A percentile compares a stretch with the other conserved stretches of the same genome.
phyloP scores from a whole-genome alignment of 2,113 vertebrate genomes.

The Antechinus flavipes region DNA sequence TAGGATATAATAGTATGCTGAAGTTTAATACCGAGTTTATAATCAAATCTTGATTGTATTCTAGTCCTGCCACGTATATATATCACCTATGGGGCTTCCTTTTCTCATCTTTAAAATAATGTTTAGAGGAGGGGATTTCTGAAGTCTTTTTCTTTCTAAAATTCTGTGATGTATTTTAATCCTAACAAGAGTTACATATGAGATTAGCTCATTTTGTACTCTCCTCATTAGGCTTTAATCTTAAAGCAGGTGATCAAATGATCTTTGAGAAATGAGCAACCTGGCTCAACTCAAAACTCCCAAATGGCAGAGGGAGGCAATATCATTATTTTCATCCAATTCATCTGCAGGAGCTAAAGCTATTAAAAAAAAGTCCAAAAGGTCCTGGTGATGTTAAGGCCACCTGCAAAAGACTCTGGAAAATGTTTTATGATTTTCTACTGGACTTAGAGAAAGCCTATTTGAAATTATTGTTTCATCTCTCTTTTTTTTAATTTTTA shows the following conservation, averaged over 20 bases:
- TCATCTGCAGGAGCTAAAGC: neutral
- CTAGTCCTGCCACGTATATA: neutral
- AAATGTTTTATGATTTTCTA: neutral
- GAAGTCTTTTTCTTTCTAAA: neutral
- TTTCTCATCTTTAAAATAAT: neutral
- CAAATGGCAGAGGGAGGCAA: neutral
- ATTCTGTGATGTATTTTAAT: neutral
- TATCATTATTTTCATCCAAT: neutral
- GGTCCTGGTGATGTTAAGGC: neutral
- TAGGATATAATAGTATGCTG: neutral
- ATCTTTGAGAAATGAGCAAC: conserved; percentile 66
- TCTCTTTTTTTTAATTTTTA: too few species aligned
- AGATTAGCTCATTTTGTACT: neutral
- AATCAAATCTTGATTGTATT: neutral
- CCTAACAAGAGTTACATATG: neutral
- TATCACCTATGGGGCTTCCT: neutral
- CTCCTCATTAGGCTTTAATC: conserved; percentile 11
- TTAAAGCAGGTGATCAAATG: conserved; percentile 22
- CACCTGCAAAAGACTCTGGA: neutral
- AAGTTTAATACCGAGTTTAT: neutral
- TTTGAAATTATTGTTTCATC: neutral
- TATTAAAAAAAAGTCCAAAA: neutral
- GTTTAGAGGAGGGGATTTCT: neutral
- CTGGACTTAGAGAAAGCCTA: neutral
- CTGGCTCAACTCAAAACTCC: conserved; percentile 30